Base-by-base conservation (phyloP, 2,888 invertebrate genomes). In the Hydriomena furcata region DNA sequence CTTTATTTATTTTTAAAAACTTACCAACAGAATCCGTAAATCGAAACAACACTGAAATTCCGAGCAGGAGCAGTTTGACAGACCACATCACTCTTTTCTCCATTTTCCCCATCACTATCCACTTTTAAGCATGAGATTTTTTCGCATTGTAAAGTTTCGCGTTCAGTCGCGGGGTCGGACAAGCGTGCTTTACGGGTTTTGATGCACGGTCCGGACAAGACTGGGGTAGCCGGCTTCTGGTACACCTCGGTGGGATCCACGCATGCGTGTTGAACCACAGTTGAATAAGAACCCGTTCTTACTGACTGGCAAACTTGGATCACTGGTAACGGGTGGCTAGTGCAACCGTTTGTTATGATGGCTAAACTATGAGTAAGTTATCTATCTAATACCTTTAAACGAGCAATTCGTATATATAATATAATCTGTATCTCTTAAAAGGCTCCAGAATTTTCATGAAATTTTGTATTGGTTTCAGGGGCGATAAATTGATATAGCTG, bases 1-100 rank as follows among this genome's bases (percentile, higher is more conserved):
- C 11, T 7, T 12, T 1, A 7, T n/a, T n/a, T n/a, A n/a, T n/a
- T n/a, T n/a, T n/a, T 17, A 27, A 8, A 44, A 69, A 82, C 88
- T 87, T 68, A 88, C 88, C 87, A 47, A 87, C 77, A 28, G 87
- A 87, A 72, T 84, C 85, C 76, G 87, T 86, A 66, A 79, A 79
- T 53, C 75, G 76, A 61, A 84, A 81, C 67, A 87, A 76, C 84
- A 87, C 85, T 82, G 85, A 76, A 81, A 87, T 73, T 85, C 84
- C 86, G 66, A 84, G 71, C 71, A 84, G 68, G 62, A 82, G 60
- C 60, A 79, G 72, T 60, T 67, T 63, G 7, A 61, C 65, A 49
- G 62, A 65, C 68, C 83, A 84, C 75, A 81, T 78, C 83, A 86
- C 86, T 63, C 54, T 62, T 70, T 63, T 28, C 20, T 60, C 68